A percentile compares a stretch with the other conserved stretches of the same genome.
These are phyloP conservation scores for Poeciliopsis occidentalis DNA, from an alignment of 2,113 vertebrate species.

Conservation along the genomic window DNA sequence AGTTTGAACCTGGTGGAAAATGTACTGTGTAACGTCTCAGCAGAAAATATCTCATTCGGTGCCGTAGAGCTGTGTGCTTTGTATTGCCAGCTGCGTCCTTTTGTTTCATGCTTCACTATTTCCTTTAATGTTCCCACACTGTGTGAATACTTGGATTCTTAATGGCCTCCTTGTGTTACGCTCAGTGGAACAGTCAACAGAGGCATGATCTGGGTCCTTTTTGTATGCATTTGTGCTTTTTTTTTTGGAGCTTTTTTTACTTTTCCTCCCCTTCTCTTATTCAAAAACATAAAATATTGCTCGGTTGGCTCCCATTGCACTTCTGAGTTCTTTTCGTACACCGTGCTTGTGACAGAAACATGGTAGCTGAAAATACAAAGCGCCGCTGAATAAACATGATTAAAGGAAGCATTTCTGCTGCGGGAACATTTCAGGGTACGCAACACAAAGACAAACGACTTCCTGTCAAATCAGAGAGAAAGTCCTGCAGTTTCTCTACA, in stretches of 20 bases:
- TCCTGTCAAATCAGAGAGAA: neutral
- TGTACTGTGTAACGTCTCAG: constrained; percentile 19
- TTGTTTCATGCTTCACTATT: constrained; percentile 58
- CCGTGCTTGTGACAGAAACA: constrained; percentile 6
- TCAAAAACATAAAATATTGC: constrained; percentile 16
- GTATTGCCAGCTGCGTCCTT: constrained; percentile 38
- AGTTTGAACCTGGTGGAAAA: constrained; percentile 29
- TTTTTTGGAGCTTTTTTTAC: neutral
- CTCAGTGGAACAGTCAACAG: constrained; percentile 42
- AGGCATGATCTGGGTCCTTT: constrained; percentile 27
- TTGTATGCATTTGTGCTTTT: constrained; percentile 5
- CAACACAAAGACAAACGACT: constrained; percentile 5
- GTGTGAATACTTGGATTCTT: constrained; percentile 45
- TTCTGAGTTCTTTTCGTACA: constrained; percentile 9
- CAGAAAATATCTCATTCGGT: constrained; percentile 33
- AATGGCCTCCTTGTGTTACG: constrained; percentile 52
- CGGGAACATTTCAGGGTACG: neutral
- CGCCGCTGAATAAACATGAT: constrained; percentile 20
- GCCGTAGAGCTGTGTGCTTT: constrained; percentile 22
- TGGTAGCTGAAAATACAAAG: constrained; percentile 10
- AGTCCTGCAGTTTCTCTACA: neutral
- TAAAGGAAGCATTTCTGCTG: constrained; percentile 19
- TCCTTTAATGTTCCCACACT: constrained; percentile 57
- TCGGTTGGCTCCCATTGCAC: neutral
- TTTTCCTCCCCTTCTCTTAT: neutral